Conservation (phyloP, 2,113 vertebrate species). For the Gallinago media region DNA sequence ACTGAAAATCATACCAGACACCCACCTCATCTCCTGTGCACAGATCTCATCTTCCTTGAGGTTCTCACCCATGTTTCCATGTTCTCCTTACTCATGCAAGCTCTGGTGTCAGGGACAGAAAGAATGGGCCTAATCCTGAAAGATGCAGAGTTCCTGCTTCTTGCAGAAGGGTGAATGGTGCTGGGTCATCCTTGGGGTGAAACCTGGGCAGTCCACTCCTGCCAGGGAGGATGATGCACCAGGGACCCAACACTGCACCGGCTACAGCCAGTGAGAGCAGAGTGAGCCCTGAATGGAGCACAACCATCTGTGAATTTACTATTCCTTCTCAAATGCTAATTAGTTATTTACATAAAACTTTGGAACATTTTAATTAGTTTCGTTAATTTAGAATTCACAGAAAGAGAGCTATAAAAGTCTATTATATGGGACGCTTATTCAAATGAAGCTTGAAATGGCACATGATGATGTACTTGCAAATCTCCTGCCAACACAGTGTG, state of each 20-base stretch:
- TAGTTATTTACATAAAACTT: conserved; percentile 62
- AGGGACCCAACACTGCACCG: neutral
- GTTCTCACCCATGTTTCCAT: neutral
- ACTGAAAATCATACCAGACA: neutral
- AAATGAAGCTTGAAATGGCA: conserved; percentile 60
- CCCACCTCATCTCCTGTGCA: neutral
- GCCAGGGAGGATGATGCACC: neutral
- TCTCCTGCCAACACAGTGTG: neutral
- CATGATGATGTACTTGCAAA: conserved; percentile 6
- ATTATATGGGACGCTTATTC: conserved; percentile 29
- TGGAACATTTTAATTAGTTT: conserved; percentile 67
- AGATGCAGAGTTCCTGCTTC: neutral
- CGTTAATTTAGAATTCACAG: conserved; percentile 57
- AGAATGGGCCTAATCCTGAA: neutral
- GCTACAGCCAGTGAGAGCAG: neutral
- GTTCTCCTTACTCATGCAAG: neutral
- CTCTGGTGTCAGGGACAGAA: neutral
- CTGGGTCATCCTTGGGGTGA: neutral
- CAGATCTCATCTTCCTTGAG: neutral
- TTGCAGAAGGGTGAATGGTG: neutral
- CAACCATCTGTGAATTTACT: conserved; percentile 38
- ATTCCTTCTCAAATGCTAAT: conserved; percentile 50
- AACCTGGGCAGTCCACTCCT: rapidly evolving
- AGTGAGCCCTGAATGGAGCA: neutral
- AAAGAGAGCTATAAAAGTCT: conserved; percentile 53